A percentile compares a stretch with the other conserved stretches of the same genome.
Evolutionary conservation across 2,113 vertebrate genomes (phyloP).

Genomic region (Varanus komodoensis): DNA sequence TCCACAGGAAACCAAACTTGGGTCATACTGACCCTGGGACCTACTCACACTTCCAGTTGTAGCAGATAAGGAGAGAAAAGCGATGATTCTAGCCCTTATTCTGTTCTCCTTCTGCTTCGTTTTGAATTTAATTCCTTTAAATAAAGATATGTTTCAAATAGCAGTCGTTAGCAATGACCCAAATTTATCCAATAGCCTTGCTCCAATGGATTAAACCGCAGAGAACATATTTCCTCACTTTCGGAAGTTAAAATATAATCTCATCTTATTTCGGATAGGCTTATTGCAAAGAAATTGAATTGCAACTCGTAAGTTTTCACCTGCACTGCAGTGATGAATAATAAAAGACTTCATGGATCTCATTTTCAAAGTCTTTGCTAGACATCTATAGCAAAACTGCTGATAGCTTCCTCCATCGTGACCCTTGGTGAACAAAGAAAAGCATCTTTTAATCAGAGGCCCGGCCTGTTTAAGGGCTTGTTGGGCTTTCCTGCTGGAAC

Average conservation of each 20-base stretch:
- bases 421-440: not conserved
- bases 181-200: conserved; percentile 23
- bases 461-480: not conserved
- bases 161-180: not conserved
- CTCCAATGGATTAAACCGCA: conserved; percentile 15
- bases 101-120: not conserved
- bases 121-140: conserved; percentile 12
- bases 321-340: not conserved
- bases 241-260: conserved; percentile 24
- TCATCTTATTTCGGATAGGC: conserved; percentile 27
- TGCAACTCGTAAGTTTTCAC: not conserved
- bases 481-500: too few species aligned
- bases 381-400: not conserved
- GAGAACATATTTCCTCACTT: conserved; percentile 4
- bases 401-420: not conserved
- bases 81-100: not conserved
- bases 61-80: not conserved
- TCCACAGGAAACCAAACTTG: not conserved
- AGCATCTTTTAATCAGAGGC: not conserved
- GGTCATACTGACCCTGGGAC: not conserved
- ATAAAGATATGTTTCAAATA: conserved; percentile 12
- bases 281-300: conserved; percentile 25
- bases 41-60: not conserved
- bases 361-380: not conserved
- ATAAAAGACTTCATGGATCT: conserved; percentile 11